Conservation (phyloP, 2,888 invertebrate species). For the Pachycephus smyrnensis region DNA sequence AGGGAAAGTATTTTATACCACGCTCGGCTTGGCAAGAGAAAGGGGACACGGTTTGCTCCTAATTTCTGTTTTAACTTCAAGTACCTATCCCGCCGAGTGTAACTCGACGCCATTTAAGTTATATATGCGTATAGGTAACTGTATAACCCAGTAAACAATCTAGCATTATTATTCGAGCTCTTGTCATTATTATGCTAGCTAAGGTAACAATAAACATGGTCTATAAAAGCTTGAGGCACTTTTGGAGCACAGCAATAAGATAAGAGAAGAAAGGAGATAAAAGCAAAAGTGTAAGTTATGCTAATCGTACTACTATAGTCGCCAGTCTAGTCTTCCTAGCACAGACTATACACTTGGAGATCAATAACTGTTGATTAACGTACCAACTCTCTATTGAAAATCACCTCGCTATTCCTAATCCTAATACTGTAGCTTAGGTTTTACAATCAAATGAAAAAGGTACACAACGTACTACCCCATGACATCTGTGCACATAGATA, state of each 20-base stretch:
- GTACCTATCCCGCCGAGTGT: conserved; percentile 46
- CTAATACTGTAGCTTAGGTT: background rate
- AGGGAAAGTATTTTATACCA: conserved; percentile 67
- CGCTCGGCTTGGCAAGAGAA: conserved; percentile 67
- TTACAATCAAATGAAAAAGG: background rate
- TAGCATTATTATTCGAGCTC: conserved; percentile 4
- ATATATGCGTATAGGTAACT: background rate
- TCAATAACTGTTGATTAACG: background rate
- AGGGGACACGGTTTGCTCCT: conserved; percentile 67
- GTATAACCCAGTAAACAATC: background rate
- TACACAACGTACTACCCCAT: background rate
- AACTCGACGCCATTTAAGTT: conserved; percentile 32
- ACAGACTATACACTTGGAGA: background rate
- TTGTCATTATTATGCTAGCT: background rate
- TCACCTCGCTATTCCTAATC: background rate
- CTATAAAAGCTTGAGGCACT: background rate
- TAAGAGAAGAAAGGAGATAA: background rate
- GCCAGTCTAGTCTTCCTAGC: background rate
- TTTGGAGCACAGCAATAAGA: background rate
- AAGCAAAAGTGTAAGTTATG: background rate
- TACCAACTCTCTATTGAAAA: background rate
- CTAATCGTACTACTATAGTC: background rate
- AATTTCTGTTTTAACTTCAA: conserved; percentile 64
- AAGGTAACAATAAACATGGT: background rate
- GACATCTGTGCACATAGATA: background rate